Evolutionary conservation across 2,797 vertebrate species (phyloP).

Genomic region (Pelochelys cantorii): DNA sequence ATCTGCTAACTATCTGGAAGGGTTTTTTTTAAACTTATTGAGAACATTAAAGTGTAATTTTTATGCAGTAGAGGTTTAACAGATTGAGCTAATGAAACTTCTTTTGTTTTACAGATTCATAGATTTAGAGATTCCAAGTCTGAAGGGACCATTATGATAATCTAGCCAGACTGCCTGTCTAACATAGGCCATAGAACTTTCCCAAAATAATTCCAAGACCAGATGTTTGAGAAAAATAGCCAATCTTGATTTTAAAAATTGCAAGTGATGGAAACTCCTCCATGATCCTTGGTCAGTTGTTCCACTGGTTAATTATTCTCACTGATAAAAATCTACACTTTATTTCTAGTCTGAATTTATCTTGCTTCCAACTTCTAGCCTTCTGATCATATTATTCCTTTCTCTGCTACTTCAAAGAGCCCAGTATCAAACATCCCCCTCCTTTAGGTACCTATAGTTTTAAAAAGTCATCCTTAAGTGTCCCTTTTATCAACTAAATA

Average conservation of each 20-base stretch:
- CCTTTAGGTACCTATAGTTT: not conserved
- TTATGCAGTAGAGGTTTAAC: slow-evolving; percentile 52
- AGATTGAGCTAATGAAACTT: not conserved
- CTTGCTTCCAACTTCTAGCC: not conserved
- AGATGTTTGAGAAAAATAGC: not conserved
- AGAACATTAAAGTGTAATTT: slow-evolving; percentile 52
- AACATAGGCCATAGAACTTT: not conserved
- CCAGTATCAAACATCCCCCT: not conserved
- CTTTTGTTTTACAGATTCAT: slow-evolving; percentile 23
- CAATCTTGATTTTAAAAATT: not conserved
- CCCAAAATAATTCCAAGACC: not conserved
- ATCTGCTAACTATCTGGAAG: slow-evolving; percentile 34
- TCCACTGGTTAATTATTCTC: not conserved
- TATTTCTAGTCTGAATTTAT: not conserved
- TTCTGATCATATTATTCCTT: not conserved
- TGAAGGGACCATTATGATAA: not conserved
- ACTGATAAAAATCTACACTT: not conserved
- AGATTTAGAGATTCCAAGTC: not conserved
- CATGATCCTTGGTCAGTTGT: not conserved
- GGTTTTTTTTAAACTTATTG: not conserved
- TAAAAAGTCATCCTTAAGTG: not conserved
- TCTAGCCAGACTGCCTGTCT: not conserved
- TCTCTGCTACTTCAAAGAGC: not conserved
- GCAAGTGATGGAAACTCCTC: not conserved
- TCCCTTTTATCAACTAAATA: not conserved